A percentile compares a stretch with the other conserved stretches of the same genome.
Evolutionary conservation across 2,888 invertebrate genomes (phyloP).

Genomic region (Anticlea derivata): DNA sequence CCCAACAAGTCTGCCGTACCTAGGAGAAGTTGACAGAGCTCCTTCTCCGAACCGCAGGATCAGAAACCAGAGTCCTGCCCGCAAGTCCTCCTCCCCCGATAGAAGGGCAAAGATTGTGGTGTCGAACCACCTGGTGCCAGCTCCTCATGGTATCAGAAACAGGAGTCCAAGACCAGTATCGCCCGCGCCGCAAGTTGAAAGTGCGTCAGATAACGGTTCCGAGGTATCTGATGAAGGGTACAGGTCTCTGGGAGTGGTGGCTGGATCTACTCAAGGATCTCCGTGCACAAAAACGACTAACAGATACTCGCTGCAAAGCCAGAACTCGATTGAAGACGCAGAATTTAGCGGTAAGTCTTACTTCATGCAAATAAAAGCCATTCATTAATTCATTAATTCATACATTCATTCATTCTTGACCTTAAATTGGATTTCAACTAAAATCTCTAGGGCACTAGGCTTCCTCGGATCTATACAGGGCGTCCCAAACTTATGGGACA

Average conservation of each 20-base stretch:
- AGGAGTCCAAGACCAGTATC: conserved; percentile 78
- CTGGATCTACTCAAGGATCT: conserved; percentile 76
- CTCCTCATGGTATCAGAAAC: conserved; percentile 69
- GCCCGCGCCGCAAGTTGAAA: conserved; percentile 83
- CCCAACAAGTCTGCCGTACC: conserved; percentile 70
- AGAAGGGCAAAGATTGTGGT: conserved; percentile 67
- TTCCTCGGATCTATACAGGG: too few relatives aligned
- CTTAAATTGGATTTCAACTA: too few relatives aligned
- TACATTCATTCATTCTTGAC: too few relatives aligned
- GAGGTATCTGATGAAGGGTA: conserved; percentile 94
- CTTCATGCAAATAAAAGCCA: too few relatives aligned
- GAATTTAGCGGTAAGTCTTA: conserved; percentile 86
- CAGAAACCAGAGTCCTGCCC: conserved; percentile 62
- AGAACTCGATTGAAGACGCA: conserved; percentile 88
- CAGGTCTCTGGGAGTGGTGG: conserved; percentile 89
- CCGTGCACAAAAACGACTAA: conserved; percentile 82
- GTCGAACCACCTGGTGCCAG: conserved; percentile 78
- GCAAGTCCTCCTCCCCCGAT: conserved; percentile 74
- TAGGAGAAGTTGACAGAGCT: conserved; percentile 67
- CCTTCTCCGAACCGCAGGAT: conserved; percentile 66
- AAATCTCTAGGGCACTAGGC: too few relatives aligned
- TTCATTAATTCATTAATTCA: not conserved
- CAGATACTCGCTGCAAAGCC: conserved; percentile 87
- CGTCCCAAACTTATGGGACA: too few relatives aligned
- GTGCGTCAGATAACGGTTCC: conserved; percentile 91